Evolutionary conservation across 1,140 invertebrate genomes (phyloP).

Genomic region (Neomicropteryx cornuta): DNA sequence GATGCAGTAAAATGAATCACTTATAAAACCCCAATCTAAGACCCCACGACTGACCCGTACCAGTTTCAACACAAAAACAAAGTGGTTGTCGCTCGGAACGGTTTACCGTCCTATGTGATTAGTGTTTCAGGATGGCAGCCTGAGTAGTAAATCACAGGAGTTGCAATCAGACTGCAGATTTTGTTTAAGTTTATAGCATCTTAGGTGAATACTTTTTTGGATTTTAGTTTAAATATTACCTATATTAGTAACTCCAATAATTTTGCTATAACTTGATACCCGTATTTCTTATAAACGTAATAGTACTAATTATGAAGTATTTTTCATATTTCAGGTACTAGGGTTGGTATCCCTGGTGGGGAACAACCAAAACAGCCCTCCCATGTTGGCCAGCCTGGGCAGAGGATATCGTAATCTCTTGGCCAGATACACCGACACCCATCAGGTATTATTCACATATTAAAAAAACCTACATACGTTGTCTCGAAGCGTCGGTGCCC

Average conservation of each 20-base stretch:
- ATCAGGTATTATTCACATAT: conserved; percentile 21
- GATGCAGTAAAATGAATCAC: too few relatives aligned
- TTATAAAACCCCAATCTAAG: too few relatives aligned
- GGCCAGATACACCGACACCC: conserved; percentile 52
- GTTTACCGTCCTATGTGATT: too few relatives aligned
- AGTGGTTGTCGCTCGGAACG: too few relatives aligned
- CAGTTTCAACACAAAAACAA: too few relatives aligned
- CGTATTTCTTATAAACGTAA: background rate
- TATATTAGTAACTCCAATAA: background rate
- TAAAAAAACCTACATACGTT: conserved; percentile 1
- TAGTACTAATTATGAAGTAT: conserved; percentile 1
- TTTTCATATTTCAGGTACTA: conserved; percentile 17
- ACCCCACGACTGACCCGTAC: too few relatives aligned
- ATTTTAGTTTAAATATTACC: background rate
- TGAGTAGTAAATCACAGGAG: too few relatives aligned
- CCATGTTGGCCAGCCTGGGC: conserved; percentile 66
- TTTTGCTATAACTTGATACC: background rate
- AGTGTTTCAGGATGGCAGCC: too few relatives aligned
- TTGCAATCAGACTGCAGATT: too few relatives aligned
- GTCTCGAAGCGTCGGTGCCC: background rate
- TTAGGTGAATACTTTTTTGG: background rate
- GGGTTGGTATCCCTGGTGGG: conserved; percentile 32
- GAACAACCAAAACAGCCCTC: conserved; percentile 29
- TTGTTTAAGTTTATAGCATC: background rate
- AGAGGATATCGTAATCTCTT: conserved; percentile 74